Conservation (phyloP, 2,797 vertebrate species). For the Diplodus sargus region DNA sequence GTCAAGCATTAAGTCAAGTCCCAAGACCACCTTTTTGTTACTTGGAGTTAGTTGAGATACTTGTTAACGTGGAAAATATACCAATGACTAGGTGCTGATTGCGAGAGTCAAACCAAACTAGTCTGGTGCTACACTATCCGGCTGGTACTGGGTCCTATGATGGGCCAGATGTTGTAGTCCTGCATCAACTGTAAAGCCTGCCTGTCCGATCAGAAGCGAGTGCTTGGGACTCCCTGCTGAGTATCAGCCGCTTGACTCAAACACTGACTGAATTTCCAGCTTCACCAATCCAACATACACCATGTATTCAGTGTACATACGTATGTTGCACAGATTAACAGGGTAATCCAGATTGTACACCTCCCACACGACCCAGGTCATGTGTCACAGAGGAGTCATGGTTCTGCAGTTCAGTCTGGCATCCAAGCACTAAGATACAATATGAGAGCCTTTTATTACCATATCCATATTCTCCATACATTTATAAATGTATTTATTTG, state of each 20-base stretch:
- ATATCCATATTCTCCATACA: neutral
- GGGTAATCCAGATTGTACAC: neutral
- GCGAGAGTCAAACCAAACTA: neutral
- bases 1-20: too few species aligned
- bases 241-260: conserved; percentile 8
- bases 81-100: neutral
- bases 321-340: conserved; percentile 1
- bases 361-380: neutral
- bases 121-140: neutral
- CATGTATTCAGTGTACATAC: neutral
- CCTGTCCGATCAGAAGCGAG: conserved; percentile 24
- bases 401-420: neutral
- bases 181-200: conserved; percentile 23
- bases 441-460: neutral
- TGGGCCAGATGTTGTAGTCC: conserved; percentile 37
- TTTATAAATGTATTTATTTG: too few species aligned
- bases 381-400: neutral
- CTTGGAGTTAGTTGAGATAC: too few species aligned
- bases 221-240: conserved; percentile 21
- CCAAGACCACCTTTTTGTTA: too few species aligned
- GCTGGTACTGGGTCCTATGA: neutral
- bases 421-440: neutral
- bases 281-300: neutral
- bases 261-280: neutral
- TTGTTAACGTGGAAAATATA: neutral